Base-by-base conservation (phyloP, 2,113 vertebrate species). In the Indicator indicator region DNA sequence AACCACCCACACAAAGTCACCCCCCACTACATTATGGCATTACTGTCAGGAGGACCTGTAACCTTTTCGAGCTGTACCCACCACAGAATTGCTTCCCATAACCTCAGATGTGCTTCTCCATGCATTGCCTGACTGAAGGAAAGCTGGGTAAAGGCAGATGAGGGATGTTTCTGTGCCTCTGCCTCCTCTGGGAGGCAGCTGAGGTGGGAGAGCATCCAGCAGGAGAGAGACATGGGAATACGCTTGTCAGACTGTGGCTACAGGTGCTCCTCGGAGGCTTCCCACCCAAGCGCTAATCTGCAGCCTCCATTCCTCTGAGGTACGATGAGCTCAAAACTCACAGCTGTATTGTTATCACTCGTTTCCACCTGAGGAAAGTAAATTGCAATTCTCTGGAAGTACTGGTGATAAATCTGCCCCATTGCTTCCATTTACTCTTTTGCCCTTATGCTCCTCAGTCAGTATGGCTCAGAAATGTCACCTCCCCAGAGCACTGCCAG, bases 401-500 rank as follows among this genome's bases (percentile, higher is more conserved):
- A 50, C 63, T 3, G 5, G 36, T 68, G 62, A 50, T 84, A 89
- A 88, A 89, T 69, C 74, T 68, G 58, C 46, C 46, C 36, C n/a
- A 63, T 91, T 55, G 46, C 33, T 33, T 46, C 67, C 91, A 40
- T 48, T 74, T 88, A 60, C 71, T 90, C 64, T 59, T 92, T 84
- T 60, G 70, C 60, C 88, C 76, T 72, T 71, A 32, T 30, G 64
- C 17, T 88, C 81, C 92, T 78, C 68, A 13, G 63, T 27, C 1
- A 0, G 60, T 8, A 0, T 0, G 4, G 69, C 60, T 81, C 55
- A 44, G 89, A 69, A 95, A 65, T 0, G 1, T 6, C 0, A 0
- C 4, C 16, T 71, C 46, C 64, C 21, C 16, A 70, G 90, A 89
- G 63, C 64, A 44, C 73, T 92, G 52, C 86, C 83, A 70, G 67